These are phyloP conservation scores for Trichonephila clavipes DNA, from an alignment of 1,140 invertebrate species.

Conservation along the genomic window DNA sequence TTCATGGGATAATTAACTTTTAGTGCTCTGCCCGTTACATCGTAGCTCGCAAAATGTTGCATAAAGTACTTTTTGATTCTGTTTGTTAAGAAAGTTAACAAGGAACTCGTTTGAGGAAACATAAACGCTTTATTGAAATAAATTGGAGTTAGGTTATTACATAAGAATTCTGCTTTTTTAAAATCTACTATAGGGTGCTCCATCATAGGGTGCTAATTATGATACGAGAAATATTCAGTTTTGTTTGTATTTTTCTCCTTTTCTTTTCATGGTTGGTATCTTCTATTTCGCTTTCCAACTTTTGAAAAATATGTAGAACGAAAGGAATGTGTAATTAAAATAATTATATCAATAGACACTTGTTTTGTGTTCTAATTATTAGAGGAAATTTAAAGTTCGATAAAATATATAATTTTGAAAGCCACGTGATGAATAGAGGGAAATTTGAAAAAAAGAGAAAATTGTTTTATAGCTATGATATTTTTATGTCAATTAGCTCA, in stretches of 20 bases:
- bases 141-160: conserved; percentile 40
- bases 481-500: too few species aligned
- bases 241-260: background rate
- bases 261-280: background rate
- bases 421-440: too few species aligned
- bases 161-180: conserved; percentile 18
- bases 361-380: too few species aligned
- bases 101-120: conserved; percentile 16
- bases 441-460: too few species aligned
- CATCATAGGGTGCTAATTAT: conserved; percentile 43
- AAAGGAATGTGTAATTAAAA: background rate
- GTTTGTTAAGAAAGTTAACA: conserved; percentile 43
- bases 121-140: conserved; percentile 51
- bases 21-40: background rate
- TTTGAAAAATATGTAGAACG: background rate
- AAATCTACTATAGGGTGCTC: background rate
- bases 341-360: background rate
- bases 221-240: background rate
- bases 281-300: background rate
- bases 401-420: too few species aligned
- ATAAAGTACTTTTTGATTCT: conserved; percentile 17
- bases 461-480: too few species aligned
- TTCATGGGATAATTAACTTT: conserved; percentile 54
- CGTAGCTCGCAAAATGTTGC: background rate
- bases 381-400: too few species aligned